phyloP scores from a whole-genome alignment of 2,113 vertebrate species.

The Lagopus muta region DNA sequence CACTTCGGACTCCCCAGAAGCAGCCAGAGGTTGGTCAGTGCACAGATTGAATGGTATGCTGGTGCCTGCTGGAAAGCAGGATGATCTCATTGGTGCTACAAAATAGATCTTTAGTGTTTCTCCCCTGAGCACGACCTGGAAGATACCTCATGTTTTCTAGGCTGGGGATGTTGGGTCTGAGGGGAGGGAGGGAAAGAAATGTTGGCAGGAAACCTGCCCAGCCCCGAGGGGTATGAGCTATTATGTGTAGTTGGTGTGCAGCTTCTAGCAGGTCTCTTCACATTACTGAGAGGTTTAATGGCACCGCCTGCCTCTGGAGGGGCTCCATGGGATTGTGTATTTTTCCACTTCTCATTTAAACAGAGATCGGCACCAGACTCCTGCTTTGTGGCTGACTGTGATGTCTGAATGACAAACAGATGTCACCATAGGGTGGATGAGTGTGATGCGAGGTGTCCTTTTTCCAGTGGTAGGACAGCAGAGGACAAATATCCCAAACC shows the following conservation, averaged over 20 bases:
- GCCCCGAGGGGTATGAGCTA: not conserved
- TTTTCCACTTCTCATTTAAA: not conserved
- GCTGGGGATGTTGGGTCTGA: not conserved
- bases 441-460: not conserved
- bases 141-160: slow-evolving; percentile 12
- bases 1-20: not conserved
- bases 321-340: not conserved
- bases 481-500: not conserved
- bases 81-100: not conserved
- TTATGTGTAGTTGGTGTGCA: not conserved
- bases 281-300: not conserved
- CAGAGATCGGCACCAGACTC: not conserved
- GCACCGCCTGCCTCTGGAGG: not conserved
- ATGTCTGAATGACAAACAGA: not conserved
- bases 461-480: not conserved
- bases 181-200: not conserved
- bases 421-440: not conserved
- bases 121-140: not conserved
- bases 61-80: not conserved
- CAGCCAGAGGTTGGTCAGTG: not conserved
- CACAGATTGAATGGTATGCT: not conserved
- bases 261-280: not conserved
- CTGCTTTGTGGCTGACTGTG: not conserved
- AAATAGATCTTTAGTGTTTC: not conserved
- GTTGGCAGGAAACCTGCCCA: not conserved